Evolutionary conservation across 1,140 invertebrate species (phyloP).

Genomic region (Uloborus diversus): DNA sequence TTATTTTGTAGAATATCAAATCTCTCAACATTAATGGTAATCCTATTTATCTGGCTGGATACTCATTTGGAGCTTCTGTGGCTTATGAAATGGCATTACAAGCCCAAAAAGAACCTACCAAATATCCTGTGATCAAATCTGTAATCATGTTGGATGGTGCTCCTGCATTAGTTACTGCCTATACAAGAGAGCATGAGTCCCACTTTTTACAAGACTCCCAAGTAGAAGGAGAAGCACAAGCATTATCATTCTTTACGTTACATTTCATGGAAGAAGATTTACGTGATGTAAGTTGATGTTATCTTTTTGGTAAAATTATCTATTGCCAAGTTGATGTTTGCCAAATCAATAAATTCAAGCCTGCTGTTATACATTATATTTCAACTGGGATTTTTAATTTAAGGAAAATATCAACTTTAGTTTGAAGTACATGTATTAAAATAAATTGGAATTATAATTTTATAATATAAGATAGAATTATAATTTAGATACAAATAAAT

Average conservation of each 20-base stretch:
- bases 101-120: constrained; percentile 75
- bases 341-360: too few relatives aligned
- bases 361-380: too few relatives aligned
- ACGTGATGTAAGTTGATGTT: constrained; percentile 70
- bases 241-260: constrained; percentile 69
- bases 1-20: constrained; percentile 73
- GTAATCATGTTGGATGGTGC: constrained; percentile 86
- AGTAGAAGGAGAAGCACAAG: constrained; percentile 72
- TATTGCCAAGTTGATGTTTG: not conserved
- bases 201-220: constrained; percentile 26
- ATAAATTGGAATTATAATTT: too few relatives aligned
- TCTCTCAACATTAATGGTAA: constrained; percentile 79
- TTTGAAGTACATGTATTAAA: too few relatives aligned
- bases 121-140: constrained; percentile 69
- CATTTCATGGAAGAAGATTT: constrained; percentile 83
- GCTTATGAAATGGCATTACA: constrained; percentile 92
- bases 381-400: too few relatives aligned
- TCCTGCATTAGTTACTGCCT: constrained; percentile 84
- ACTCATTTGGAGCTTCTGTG: constrained; percentile 92
- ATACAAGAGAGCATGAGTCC: constrained; percentile 75
- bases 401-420: too few relatives aligned
- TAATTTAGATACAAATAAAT: too few relatives aligned
- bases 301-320: constrained; percentile 41
- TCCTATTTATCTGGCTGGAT: constrained; percentile 85
- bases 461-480: too few relatives aligned